These are phyloP conservation scores for Arvicanthis niloticus DNA, from an alignment of 2,113 vertebrate species.

Conservation along the genomic window DNA sequence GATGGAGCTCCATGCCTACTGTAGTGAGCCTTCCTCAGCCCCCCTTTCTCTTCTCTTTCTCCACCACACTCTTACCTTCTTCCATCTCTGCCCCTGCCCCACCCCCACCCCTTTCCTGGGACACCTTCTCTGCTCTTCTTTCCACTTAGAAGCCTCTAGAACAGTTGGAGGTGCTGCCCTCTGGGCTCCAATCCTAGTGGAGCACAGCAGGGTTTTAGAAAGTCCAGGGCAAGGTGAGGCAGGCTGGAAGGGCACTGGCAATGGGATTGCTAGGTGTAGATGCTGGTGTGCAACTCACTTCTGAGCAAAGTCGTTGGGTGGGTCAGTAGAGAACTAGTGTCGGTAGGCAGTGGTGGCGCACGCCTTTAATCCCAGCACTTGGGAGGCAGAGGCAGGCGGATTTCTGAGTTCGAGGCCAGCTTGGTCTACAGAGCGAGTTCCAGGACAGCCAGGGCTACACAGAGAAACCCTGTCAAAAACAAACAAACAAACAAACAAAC, in stretches of 20 bases:
- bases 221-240: neutral
- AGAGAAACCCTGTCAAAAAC: no score
- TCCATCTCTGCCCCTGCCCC: neutral
- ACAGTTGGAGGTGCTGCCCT: neutral
- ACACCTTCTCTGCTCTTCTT: neutral
- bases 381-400: no score
- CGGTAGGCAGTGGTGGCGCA: neutral
- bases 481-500: no score
- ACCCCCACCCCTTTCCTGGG: neutral
- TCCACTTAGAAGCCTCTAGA: neutral
- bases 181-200: neutral
- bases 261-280: neutral
- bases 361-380: no score
- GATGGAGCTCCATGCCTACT: neutral
- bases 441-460: no score
- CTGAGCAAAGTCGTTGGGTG: neutral
- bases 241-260: no score
- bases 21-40: neutral
- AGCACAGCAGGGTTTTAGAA: neutral
- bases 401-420: no score
- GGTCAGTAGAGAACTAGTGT: neutral
- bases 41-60: neutral
- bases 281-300: neutral
- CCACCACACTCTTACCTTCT: neutral
- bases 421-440: no score